phyloP scores from a whole-genome alignment of 1,140 invertebrate species.

The Danaus plexippus region DNA sequence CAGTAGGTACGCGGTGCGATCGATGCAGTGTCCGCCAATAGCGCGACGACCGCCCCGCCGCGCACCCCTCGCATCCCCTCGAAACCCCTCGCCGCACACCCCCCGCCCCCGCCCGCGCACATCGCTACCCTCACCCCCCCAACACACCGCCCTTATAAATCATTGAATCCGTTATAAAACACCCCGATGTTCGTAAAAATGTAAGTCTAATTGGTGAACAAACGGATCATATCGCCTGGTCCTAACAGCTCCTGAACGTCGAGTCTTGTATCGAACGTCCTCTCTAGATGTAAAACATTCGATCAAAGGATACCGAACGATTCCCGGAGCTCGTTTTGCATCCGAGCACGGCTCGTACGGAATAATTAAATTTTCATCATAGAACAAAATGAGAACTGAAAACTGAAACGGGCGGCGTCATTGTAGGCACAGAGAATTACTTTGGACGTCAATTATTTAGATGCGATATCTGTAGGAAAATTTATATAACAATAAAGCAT shows the following conservation, averaged over 20 bases:
- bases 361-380: slow-evolving; percentile 70
- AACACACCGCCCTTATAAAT: slow-evolving; percentile 66
- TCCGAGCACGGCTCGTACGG: slow-evolving; percentile 50
- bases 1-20: slow-evolving; percentile 58
- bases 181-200: slow-evolving; percentile 68
- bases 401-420: slow-evolving; percentile 63
- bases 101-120: slow-evolving; percentile 40
- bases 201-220: slow-evolving; percentile 65
- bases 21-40: slow-evolving; percentile 68
- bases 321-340: slow-evolving; percentile 41
- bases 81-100: slow-evolving; percentile 28
- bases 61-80: slow-evolving; percentile 32
- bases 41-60: slow-evolving; percentile 58
- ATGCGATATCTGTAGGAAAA: slow-evolving; percentile 58
- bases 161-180: slow-evolving; percentile 69
- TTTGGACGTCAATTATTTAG: slow-evolving; percentile 66
- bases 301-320: slow-evolving; percentile 49
- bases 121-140: slow-evolving; percentile 42
- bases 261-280: slow-evolving; percentile 25
- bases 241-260: slow-evolving; percentile 36
- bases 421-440: slow-evolving; percentile 67
- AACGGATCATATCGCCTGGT: slow-evolving; percentile 50
- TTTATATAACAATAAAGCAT: slow-evolving; percentile 47
- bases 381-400: slow-evolving; percentile 67
- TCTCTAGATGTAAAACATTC: slow-evolving; percentile 52